Evolutionary conservation across 2,113 vertebrate species (phyloP), one percentile per base, ranked within the genome.

Genomic region (Solea senegalensis): DNA sequence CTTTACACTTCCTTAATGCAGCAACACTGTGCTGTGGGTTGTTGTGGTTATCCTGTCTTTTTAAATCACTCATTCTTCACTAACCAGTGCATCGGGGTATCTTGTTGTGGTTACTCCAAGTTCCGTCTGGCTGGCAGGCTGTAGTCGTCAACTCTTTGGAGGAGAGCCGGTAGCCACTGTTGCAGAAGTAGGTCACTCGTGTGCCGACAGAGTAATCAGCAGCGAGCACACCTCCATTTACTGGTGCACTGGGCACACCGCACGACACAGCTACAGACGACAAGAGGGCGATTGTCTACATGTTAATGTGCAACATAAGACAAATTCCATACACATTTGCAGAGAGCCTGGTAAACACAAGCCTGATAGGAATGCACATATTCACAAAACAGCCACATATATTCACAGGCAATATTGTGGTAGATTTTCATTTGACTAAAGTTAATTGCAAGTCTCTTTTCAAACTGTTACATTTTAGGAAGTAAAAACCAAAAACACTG

Each of bases 61-160:
- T 44, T 60, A 65, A 50, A 64, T 60, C 59, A 41, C 51, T 56
- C 28, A 48, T 62, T 27, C 43, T 27, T 34, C 13, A 85, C 96
- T 92, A 91, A 99, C 97, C 96, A 55, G 96, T 96, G 91, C 97
- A 99, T 26, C 96, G 95, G 52, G 97, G 96, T 71, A 96, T 97
- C 94, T 97, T 97, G 86, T 99, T 98, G 80, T 97, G 97, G 89
- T 95, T 98, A 91, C 96, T 98, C 97, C 97, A 99, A 40, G 94
- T 96, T 52, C 97, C 95, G 74, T 98, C 96, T 1, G 96, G 94
- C 76, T 97, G 97, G 91, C 97, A 99, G 62, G 95, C 86, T 15
- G 96, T 96, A 57, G 95, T 96, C 14, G 95, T 97, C 73, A 98
- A 94, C 86, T 98, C 96, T 86, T 98, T 98, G 60, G 97, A 97